Base-by-base conservation (phyloP, 2,888 invertebrate genomes). In the Spodoptera littoralis region DNA sequence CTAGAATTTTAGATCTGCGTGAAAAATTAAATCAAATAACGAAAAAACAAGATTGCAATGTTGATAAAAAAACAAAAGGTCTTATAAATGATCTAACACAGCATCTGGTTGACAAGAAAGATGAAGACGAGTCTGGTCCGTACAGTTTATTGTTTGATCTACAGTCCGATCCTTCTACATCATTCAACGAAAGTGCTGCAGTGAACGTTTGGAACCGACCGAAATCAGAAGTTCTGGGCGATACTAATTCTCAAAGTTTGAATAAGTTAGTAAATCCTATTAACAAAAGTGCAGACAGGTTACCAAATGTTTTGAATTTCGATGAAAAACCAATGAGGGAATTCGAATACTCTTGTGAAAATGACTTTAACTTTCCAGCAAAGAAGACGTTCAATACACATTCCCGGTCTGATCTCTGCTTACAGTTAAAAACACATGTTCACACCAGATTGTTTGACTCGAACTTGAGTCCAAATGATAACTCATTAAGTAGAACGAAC, bases 91-190 rank as follows among this genome's bases (percentile, higher is more conserved):
- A 92, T 74, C 90, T 93, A 59, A 92, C 93, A 27, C 94, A 94
- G 76, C 89, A 89, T 60, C 79, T 94, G 55, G 91, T 88, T 50
- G 94, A 94, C 73, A 92, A 93, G 69, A 93, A 92, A 82, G 90
- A 91, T 59, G 88, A 89, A 53, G 92, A 93, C 72, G 92, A 92
- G 67, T 96, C 96, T 22, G 96, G 96, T 60, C 96, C 96, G 4
- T 96, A 95, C 77, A 96, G 96, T 79, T 92, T 96, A 72, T 88
- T 96, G 48, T 96, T 96, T 83, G 95, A 95, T 81, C 85, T 95
- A 53, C 91, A 95, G 78, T 76, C 89, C 18, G 87, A 91, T 76
- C 82, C 92, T 61, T 91, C 93, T 43, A 87, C 92, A 48, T 92
- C 93, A 56, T 82, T 80, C 65, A 89, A 84, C 57, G 83, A 85